Base-by-base conservation (phyloP, 1,140 invertebrate genomes). In the Monochamus saltuarius region DNA sequence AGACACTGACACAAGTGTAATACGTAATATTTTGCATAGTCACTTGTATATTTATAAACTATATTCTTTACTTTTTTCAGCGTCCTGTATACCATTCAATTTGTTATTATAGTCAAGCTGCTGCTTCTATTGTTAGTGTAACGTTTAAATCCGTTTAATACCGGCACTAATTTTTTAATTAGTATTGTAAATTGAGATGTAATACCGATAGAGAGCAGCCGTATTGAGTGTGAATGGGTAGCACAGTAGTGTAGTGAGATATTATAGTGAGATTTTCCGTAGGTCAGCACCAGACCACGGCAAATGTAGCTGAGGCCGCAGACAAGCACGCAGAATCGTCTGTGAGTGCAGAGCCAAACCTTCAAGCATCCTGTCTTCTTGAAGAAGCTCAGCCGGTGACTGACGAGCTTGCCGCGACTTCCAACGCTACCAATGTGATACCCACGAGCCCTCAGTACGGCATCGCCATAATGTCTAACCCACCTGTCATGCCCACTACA, bases 391-490 rank as follows among this genome's bases (percentile, higher is more conserved):
- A 58, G 46, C 56, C 58, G 58, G 40, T 43, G 35, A 43, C 56
- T 17, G 55, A 60, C 56, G 64, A 64, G 22, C 57, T 58, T 38
- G 58, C 61, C 22, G 59, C 49, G 29, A 59, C 66, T 22, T 60
- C 57, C 19, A 70, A 68, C 60, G 61, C 70, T 55, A 66, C 69
- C 54, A 76, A 70, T 64, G 71, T 75, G 71, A 73, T 75, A 70
- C 73, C 74, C 67, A 75, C 73, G 43, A 76, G 73, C 67, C 69
- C 74, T 73, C 74, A 76, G 72, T 76, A 76, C 64, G 74, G 74
- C 57, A 70, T 76, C 39, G 74, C 73, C 45, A 75, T 74, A 55
- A 72, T 75, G 39, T 64, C 71, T 11, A 70, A 65, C 53, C 61
- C 64, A 34, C 50, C 55, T 46, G 58, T 63, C 9, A 53, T 65